Percentiles rank a stretch among this genome's conserved stretches.
Evolutionary conservation across 1,140 invertebrate genomes (phyloP).

Genomic region (Drosophila lowei): DNA sequence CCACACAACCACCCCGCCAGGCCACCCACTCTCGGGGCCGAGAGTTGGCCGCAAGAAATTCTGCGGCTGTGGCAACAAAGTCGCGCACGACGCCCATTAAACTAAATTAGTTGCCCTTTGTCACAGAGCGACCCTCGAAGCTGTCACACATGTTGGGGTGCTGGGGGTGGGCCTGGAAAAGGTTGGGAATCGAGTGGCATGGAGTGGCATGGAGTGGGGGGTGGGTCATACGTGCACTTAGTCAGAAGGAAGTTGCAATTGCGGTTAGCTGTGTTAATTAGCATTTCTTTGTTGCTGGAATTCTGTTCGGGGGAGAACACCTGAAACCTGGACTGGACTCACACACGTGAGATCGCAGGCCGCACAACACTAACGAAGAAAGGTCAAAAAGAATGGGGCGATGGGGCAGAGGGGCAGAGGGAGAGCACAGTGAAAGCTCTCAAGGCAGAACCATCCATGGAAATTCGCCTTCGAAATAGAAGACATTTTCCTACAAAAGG

Average conservation of each 20-base stretch:
- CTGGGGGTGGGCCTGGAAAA: background rate
- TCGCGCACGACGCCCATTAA: constrained; percentile 72
- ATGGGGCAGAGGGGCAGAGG: too few species aligned
- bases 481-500: too few species aligned
- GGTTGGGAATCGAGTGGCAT: too few species aligned
- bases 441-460: too few species aligned
- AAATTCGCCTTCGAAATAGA: too few species aligned
- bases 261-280: constrained; percentile 75
- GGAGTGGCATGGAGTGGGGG: constrained; percentile 29
- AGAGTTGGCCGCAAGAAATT: constrained; percentile 69
- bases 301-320: constrained; percentile 26
- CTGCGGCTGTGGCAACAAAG: constrained; percentile 67
- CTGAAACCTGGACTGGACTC: background rate
- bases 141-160: constrained; percentile 35
- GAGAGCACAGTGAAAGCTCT: too few species aligned
- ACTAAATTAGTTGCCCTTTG: constrained; percentile 80
- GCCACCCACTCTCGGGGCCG: constrained; percentile 12
- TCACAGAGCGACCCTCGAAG: constrained; percentile 66
- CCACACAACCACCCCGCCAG: background rate
- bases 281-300: constrained; percentile 56
- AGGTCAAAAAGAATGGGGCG: too few species aligned
- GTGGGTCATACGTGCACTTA: constrained; percentile 63
- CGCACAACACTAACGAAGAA: too few species aligned
- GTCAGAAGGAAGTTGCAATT: constrained; percentile 71
- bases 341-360: constrained; percentile 6